Percentiles rank a stretch among this genome's conserved stretches.
These are phyloP conservation scores for Epizoanthus stellaris DNA, from an alignment of 92 coral and sea anemone species.

Conservation along the genomic window DNA sequence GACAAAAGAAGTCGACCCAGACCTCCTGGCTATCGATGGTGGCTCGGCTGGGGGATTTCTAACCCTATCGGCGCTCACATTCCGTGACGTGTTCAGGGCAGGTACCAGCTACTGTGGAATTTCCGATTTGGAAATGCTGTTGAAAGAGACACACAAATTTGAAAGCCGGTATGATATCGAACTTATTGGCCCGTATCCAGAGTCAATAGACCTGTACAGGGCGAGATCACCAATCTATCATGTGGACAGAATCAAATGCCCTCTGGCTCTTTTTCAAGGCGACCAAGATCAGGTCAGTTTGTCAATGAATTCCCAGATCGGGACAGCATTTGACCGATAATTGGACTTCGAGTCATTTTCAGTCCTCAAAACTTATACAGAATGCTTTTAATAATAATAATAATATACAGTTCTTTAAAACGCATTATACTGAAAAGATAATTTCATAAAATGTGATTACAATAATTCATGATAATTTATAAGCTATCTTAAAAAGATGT, in stretches of 20 bases:
- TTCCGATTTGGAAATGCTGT: slow-evolving; percentile 74
- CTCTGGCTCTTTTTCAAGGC: slow-evolving; percentile 89
- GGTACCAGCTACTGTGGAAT: slow-evolving; percentile 87
- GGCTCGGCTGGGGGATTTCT: slow-evolving; percentile 96
- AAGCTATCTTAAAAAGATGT: too few species aligned
- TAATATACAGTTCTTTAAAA: too few species aligned
- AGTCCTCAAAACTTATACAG: not conserved
- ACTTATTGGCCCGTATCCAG: slow-evolving; percentile 84
- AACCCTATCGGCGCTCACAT: slow-evolving; percentile 80
- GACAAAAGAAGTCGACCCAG: slow-evolving; percentile 77
- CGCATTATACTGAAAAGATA: too few species aligned
- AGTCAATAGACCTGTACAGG: slow-evolving; percentile 55
- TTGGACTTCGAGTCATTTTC: not conserved
- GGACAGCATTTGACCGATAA: not conserved
- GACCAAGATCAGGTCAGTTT: slow-evolving; percentile 84
- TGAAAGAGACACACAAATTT: slow-evolving; percentile 86
- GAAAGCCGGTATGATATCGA: slow-evolving; percentile 82
- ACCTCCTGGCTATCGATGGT: slow-evolving; percentile 80
- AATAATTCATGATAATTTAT: too few species aligned
- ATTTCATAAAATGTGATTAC: too few species aligned
- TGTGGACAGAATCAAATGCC: slow-evolving; percentile 67
- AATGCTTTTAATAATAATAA: too few species aligned
- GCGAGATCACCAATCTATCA: slow-evolving; percentile 85
- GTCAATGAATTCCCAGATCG: not conserved
- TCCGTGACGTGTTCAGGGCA: slow-evolving; percentile 84